phyloP scores from a whole-genome alignment of 2,113 vertebrate species.

The Gallinago undulata region DNA sequence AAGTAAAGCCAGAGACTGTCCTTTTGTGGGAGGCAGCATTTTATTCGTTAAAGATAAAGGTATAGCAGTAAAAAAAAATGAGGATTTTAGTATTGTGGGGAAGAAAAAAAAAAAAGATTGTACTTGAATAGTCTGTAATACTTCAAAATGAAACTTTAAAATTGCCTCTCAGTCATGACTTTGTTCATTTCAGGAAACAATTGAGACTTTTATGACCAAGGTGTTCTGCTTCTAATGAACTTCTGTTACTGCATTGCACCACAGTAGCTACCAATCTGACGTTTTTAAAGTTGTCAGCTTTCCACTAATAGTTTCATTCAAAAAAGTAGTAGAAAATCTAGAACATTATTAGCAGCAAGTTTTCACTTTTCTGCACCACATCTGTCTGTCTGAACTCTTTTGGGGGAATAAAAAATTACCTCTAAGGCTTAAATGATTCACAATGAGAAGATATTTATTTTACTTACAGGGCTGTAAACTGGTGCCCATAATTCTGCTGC shows the following conservation, averaged over 20 bases:
- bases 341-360: conserved; percentile 11
- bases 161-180: neutral
- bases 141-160: neutral
- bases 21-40: neutral
- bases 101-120: neutral
- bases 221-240: conserved; percentile 12
- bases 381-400: conserved; percentile 51
- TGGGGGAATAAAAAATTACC: conserved; percentile 11
- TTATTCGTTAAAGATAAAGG: neutral
- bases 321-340: conserved; percentile 14
- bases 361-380: neutral
- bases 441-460: conserved; percentile 38
- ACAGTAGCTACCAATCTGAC: conserved; percentile 3
- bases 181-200: neutral
- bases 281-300: conserved; percentile 56
- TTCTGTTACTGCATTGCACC: neutral
- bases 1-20: neutral
- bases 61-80: neutral
- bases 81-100: neutral
- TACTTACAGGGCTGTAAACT: conserved; percentile 40
- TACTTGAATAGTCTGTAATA: neutral
- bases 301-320: conserved; percentile 36
- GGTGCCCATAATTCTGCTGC: neutral
- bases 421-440: neutral
- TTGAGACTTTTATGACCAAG: neutral